Evolutionary conservation across 2,888 invertebrate genomes (phyloP).

Genomic region (Erebia ligea): DNA sequence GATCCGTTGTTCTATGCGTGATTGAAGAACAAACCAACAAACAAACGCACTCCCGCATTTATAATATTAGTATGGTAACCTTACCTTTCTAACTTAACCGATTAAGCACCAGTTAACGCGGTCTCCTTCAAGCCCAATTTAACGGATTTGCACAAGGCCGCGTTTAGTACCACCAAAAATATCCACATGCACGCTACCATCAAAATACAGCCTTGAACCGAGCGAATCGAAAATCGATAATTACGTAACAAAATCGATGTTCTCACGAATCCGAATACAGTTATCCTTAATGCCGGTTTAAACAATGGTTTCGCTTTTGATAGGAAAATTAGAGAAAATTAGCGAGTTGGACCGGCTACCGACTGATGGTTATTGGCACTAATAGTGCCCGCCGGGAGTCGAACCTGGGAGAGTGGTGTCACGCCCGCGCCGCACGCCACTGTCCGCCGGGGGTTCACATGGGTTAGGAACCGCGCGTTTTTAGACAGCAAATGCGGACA

Average conservation of each 20-base stretch:
- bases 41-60: too few relatives aligned
- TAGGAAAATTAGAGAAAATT: constrained; percentile 83
- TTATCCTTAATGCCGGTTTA: constrained; percentile 67
- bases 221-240: constrained; percentile 58
- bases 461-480: constrained; percentile 44
- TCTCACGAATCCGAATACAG: constrained; percentile 72
- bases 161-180: constrained; percentile 50
- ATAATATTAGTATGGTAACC: neutral
- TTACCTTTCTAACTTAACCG: constrained; percentile 40
- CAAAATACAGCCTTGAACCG: constrained; percentile 56
- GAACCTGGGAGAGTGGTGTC: constrained; percentile 65
- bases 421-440: constrained; percentile 72
- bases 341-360: constrained; percentile 73
- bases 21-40: too few relatives aligned
- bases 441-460: constrained; percentile 59
- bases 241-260: constrained; percentile 68
- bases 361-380: constrained; percentile 78
- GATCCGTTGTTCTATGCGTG: too few relatives aligned
- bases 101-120: constrained; percentile 35
- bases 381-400: constrained; percentile 78
- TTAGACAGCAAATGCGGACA: constrained; percentile 29
- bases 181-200: constrained; percentile 55
- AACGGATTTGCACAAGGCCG: constrained; percentile 69
- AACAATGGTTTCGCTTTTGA: constrained; percentile 76
- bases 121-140: constrained; percentile 72